Conservation (phyloP, 2,113 vertebrate genomes). For the Silurus meridionalis region DNA sequence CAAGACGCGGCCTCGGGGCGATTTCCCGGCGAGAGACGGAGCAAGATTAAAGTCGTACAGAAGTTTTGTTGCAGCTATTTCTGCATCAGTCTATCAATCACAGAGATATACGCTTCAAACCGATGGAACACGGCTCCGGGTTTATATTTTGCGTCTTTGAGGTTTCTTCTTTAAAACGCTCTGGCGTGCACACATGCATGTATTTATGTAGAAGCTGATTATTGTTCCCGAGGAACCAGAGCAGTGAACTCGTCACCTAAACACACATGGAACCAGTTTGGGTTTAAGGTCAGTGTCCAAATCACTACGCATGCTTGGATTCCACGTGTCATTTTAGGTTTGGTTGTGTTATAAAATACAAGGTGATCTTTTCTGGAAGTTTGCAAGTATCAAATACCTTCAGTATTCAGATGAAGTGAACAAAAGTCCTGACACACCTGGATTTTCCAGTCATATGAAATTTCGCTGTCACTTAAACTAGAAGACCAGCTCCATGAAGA, state of each 20-base stretch:
- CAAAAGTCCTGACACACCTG: no score
- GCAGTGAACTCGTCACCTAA: slow-evolving; percentile 42
- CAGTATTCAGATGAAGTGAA: no score
- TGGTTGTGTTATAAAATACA: slow-evolving; percentile 11
- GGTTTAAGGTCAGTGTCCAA: slow-evolving; percentile 14
- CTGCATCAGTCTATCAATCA: slow-evolving; percentile 34
- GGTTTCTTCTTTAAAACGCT: slow-evolving; percentile 13
- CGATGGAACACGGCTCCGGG: slow-evolving; percentile 16
- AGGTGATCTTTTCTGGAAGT: background rate
- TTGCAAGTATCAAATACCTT: background rate
- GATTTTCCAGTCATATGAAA: no score
- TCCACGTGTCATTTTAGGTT: background rate
- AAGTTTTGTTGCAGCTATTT: slow-evolving; percentile 32
- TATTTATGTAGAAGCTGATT: background rate
- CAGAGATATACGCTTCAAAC: background rate
- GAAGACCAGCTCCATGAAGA: no score
- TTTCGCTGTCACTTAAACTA: no score
- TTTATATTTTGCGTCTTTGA: slow-evolving; percentile 17
- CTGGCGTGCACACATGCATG: background rate
- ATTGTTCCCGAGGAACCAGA: slow-evolving; percentile 27
- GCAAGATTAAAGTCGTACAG: slow-evolving; percentile 6
- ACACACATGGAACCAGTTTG: slow-evolving; percentile 47
- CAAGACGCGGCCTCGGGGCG: slow-evolving; percentile 7
- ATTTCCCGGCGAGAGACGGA: slow-evolving; percentile 14
- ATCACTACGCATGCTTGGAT: background rate